Base-by-base conservation (phyloP, 2,797 vertebrate genomes). In the Passerculus sandwichensis region DNA sequence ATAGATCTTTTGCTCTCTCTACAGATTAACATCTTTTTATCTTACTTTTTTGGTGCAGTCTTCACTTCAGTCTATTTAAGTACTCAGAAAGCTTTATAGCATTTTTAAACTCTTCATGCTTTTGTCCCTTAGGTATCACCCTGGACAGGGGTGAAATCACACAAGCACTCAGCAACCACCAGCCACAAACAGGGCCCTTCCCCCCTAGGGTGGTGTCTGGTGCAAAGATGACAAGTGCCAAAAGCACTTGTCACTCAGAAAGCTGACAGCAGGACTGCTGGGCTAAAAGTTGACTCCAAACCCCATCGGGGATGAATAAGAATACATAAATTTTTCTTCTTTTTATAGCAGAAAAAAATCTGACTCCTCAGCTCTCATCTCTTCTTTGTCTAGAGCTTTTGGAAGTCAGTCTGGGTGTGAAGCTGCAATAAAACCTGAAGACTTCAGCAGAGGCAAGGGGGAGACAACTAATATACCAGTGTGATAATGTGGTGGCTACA, bases 241-340 rank as follows among this genome's bases (percentile, higher is more conserved):
- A 82, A 84, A 85, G 74, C 57, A 77, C 64, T 94, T 94, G 88
- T 94, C 93, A 93, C 70, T 96, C 85, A 88, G 76, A 91, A 87
- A 90, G 44, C 36, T 85, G 77, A 90, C 83, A 79, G 75, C n/a
- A 44, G 53, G 38, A 71, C 27, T 2, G 0, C 42, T 74, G 50
- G 61, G 38, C 70, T 86, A 87, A 87, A 86, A 91, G 73, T 69
- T 75, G 30, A 90, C 42, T 76, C 61, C 42, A 91, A 54, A 66
- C 8, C 71, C 61, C 88, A 69, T 3, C 0, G 17, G 57, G 42
- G 19, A 9, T 69, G 38, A 14, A 27, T 23, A 73, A 15, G n/a
- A 93, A 79, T 71, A 51, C 13, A 36, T 62, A 47, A 17, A 45
- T 29, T 71, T 76, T 88, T 60, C 22, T 14, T 65, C 20, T 89